phyloP scores from a whole-genome alignment of 2,797 vertebrate species.

The Zalophus californianus region DNA sequence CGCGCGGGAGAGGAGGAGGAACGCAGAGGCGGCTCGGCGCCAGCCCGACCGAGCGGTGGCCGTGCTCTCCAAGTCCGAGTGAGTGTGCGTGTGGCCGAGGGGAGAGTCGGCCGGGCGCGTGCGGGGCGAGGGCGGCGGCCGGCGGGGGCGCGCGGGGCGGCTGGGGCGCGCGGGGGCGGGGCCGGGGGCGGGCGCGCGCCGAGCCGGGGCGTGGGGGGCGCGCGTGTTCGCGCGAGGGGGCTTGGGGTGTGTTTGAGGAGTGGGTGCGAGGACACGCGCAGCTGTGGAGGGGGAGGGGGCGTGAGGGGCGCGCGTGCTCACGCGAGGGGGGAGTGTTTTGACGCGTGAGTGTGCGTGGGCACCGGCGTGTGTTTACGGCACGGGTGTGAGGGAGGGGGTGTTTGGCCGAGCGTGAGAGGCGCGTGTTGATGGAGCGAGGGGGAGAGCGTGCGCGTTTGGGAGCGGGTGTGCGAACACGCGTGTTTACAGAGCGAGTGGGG shows the following conservation, averaged over 20 bases:
- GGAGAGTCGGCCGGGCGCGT: background rate
- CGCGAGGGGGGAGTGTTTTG: background rate
- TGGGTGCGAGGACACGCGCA: background rate
- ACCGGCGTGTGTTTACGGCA: background rate
- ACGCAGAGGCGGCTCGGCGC: background rate
- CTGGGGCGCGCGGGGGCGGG: slow-evolving; percentile 46
- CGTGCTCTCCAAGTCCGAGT: slow-evolving; percentile 42
- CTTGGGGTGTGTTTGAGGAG: background rate
- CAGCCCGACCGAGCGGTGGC: slow-evolving; percentile 20
- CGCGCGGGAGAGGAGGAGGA: background rate
- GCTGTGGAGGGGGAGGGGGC: background rate
- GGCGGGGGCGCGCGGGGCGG: slow-evolving; percentile 37
- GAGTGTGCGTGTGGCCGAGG: slow-evolving; percentile 50
- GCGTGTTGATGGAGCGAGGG: background rate
- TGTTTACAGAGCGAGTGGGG: background rate
- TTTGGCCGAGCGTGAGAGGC: background rate
- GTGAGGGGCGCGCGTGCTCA: background rate
- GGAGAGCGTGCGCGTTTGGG: background rate
- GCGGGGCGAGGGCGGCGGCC: slow-evolving; percentile 61
- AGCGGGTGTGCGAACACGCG: background rate
- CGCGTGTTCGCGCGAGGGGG: slow-evolving; percentile 30
- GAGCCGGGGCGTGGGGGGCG: background rate
- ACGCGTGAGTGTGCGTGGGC: background rate
- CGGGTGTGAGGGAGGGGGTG: background rate
- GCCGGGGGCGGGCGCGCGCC: slow-evolving; percentile 27